These are phyloP conservation scores for Poeciliopsis prolifica DNA, from an alignment of 2,113 vertebrate genomes.

Conservation along the genomic window DNA sequence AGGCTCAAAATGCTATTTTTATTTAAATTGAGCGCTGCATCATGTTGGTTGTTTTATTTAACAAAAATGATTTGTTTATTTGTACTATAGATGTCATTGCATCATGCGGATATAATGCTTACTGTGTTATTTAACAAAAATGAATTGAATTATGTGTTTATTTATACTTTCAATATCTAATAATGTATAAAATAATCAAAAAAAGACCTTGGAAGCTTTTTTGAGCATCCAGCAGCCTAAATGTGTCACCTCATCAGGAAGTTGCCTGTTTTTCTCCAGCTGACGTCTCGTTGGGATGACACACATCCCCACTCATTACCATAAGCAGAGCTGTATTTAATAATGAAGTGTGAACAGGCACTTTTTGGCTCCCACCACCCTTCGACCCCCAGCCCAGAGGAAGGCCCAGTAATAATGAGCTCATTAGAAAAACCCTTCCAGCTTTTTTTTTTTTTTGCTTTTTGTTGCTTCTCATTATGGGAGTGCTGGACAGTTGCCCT, in stretches of 20 bases:
- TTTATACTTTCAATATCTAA: too few species aligned
- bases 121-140: too few species aligned
- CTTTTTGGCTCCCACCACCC: conserved; percentile 4
- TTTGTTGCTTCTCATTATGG: background rate
- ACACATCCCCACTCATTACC: background rate
- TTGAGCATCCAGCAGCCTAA: too few species aligned
- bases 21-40: too few species aligned
- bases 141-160: too few species aligned
- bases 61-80: too few species aligned
- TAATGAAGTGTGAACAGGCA: conserved; percentile 26
- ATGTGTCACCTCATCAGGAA: background rate
- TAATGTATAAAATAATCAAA: too few species aligned
- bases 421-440: conserved; percentile 41
- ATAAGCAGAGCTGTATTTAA: background rate
- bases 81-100: too few species aligned
- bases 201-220: too few species aligned
- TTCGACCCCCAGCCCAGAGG: conserved; percentile 12
- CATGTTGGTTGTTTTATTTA: too few species aligned
- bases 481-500: background rate
- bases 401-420: conserved; percentile 33
- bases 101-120: too few species aligned
- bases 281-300: background rate
- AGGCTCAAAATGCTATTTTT: too few species aligned
- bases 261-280: background rate
- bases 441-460: background rate